Evolutionary conservation across 1,140 invertebrate genomes (phyloP), one percentile per base, ranked within the genome.

Genomic region (Probaryconus sp.): DNA sequence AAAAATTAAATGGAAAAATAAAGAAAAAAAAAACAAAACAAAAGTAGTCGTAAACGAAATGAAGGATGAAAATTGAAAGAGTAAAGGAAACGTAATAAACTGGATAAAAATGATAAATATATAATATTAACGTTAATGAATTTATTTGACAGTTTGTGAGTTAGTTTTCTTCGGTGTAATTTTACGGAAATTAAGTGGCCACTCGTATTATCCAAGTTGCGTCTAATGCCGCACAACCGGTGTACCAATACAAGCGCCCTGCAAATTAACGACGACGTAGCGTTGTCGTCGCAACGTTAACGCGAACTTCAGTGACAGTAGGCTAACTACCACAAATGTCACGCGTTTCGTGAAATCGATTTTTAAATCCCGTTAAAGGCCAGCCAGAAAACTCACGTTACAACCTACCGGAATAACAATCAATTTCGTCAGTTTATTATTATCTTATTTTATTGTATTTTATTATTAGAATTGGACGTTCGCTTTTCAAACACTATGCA

Each of bases 141-240:
- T 60, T 53, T 30, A 55, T 70, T 63, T 24, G 28, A 56, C 7
- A 35, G 21, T 56, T 60, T 53, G 31, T 40, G 58, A 26, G 50
- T 48, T 33, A 42, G 42, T 48, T 56, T 70, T 70, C 50, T 33
- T 24, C 14, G 33, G 47, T 53, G 55, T 61, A 63, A 70, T 70
- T 70, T 70, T 48, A 48, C 50, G 58, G 48, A 61, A 70, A 70
- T 63, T 55, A 61, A 70, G 50, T 70, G 63, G 56, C 43, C 43
- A 35, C 55, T 56, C 31, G 51, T 64, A 64, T 71, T 56, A 71
- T 71, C 40, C 51, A 30, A 51, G 42, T 42, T 61, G 48, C 11
- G 6, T 35, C 31, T 35, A 35, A 35, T 35, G 31, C 11, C 1
- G 7, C 11, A 35, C 31, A 11, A 35, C 31, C 11, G 14, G 4